Evolutionary conservation across 2,797 vertebrate genomes (phyloP).

Genomic region (Lacerta agilis): DNA sequence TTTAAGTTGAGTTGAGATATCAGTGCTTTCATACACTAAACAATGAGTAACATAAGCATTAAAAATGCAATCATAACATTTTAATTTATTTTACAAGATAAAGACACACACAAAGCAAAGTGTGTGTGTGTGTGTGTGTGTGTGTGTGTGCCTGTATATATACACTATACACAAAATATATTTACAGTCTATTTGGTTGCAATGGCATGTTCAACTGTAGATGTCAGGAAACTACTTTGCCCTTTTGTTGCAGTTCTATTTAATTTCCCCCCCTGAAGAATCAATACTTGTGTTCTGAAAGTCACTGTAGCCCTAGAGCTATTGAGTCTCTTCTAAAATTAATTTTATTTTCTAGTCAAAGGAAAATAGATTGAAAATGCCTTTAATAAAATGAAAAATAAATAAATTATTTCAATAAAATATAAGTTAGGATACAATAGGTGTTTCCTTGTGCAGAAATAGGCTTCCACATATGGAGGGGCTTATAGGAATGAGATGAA

Average conservation of each 20-base stretch:
- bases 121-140: too few relatives aligned
- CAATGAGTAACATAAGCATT: not conserved
- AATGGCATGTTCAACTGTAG: not conserved
- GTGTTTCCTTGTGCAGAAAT: not conserved
- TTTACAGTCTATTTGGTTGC: not conserved
- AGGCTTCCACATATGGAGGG: not conserved
- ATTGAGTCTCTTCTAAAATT: slow-evolving; percentile 27
- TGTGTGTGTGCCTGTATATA: not conserved
- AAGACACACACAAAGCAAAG: not conserved
- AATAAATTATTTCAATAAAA: not conserved
- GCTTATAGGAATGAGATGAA: not conserved
- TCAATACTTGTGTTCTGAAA: slow-evolving; percentile 17
- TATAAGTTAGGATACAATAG: not conserved
- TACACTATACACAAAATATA: not conserved
- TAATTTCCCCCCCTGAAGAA: slow-evolving; percentile 19
- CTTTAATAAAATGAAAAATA: slow-evolving; percentile 25
- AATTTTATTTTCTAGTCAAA: slow-evolving; percentile 38
- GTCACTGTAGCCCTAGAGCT: slow-evolving; percentile 25
- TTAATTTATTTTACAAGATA: not conserved
- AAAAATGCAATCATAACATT: not conserved
- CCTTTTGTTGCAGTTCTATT: slow-evolving; percentile 15
- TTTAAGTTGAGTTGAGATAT: not conserved
- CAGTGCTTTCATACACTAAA: not conserved
- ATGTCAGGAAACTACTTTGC: slow-evolving; percentile 9
- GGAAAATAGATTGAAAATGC: slow-evolving; percentile 50